Conservation (phyloP, 2,113 vertebrate species). For the Platichthys flesus region DNA sequence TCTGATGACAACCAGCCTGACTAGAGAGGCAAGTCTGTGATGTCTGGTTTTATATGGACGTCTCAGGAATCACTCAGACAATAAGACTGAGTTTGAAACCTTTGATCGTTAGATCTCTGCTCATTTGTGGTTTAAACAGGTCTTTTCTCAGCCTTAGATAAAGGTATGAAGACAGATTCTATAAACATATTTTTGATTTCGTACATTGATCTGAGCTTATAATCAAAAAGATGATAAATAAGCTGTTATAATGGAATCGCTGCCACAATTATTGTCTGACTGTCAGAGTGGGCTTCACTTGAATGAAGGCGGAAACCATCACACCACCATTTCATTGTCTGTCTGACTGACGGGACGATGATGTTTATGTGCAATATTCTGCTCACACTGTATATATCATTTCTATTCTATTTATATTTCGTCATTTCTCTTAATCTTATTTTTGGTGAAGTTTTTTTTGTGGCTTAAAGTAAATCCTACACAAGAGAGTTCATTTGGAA, state of each 20-base stretch:
- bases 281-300: constrained; percentile 2
- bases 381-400: not conserved
- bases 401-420: too few species aligned
- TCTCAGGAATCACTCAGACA: too few species aligned
- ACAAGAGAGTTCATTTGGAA: not conserved
- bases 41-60: not conserved
- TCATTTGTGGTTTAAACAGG: not conserved
- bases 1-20: not conserved
- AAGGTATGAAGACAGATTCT: not conserved
- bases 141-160: not conserved
- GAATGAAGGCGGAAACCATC: not conserved
- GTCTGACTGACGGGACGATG: not conserved
- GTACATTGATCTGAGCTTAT: too few species aligned
- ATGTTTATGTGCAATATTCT: too few species aligned
- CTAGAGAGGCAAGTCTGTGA: not conserved
- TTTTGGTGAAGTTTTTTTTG: not conserved
- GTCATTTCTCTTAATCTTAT: too few species aligned
- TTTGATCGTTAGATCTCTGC: not conserved
- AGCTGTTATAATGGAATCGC: not conserved
- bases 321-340: not conserved
- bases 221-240: too few species aligned
- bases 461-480: not conserved
- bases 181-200: not conserved
- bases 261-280: not conserved
- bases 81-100: too few species aligned